Base-by-base conservation (phyloP, 2,113 vertebrate species). In the Lepisosteus oculatus region DNA sequence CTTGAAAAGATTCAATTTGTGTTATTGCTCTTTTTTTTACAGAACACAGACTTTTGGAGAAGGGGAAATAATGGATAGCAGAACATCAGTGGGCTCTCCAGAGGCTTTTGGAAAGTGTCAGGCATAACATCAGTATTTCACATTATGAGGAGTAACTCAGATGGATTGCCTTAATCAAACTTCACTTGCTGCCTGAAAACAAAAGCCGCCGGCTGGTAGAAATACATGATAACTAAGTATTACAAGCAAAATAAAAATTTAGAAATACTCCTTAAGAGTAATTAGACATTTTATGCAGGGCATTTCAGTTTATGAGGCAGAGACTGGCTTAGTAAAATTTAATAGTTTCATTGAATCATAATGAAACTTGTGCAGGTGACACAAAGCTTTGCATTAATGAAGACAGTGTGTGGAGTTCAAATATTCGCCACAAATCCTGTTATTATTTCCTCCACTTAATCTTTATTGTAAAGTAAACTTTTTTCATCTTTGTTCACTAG, bases 131-230 rank as follows among this genome's bases (percentile, higher is more conserved):
- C 57, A 59, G 57, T 2, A 14, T 4, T 59, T 3, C 5, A 13
- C 14, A 59, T 11, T 15, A 13, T 59, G n/a, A 13, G 14, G 4
- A 59, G n/a, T 6, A 59, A 59, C 12, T n/a, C n/a, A 15, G n/a
- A 59, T 59, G 14, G 57, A 59, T 15, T 59, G 57, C 57, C 57
- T 59, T 59, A 59, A 59, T 59, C 57, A 59, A 59, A 59, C 57
- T 59, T 59, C n/a, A 59, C 11, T 59, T 59, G 57, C 57, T 59
- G 57, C 57, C 5, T 59, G 12, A 59, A 59, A 59, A 59, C 9
- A 59, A n/a, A 59, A 59, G 57, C 57, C 14, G 6, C 1, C 57
- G 2, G 57, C 11, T 15, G 11, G 57, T 8, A 59, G 12, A 15
- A 8, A 59, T 13, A 13, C 57, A 59, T 59, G 57, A n/a, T 11